Percentiles rank a stretch among this genome's conserved stretches.
Conservation (phyloP, 2,888 invertebrate species). For the Xestia rhomboidea region DNA sequence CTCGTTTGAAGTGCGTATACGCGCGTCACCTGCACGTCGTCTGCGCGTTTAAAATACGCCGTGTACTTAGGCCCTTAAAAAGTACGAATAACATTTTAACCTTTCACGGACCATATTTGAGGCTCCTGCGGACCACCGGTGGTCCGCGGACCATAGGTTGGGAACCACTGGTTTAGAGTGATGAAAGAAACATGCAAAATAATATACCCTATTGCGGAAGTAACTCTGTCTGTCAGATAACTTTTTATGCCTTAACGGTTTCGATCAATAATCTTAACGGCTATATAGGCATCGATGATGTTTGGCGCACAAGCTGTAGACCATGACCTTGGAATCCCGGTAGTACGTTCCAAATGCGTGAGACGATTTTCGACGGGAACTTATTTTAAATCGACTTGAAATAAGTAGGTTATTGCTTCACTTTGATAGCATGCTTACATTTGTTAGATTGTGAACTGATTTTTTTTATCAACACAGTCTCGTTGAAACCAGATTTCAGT, state of each 20-base stretch:
- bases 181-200: too few relatives aligned
- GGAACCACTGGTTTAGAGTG: too few relatives aligned
- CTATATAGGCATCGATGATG: background rate
- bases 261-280: too few relatives aligned
- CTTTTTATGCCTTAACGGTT: background rate
- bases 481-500: constrained; percentile 33
- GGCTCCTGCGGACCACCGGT: too few relatives aligned
- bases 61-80: too few relatives aligned
- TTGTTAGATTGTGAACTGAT: constrained; percentile 18
- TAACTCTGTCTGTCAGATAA: background rate
- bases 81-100: too few relatives aligned
- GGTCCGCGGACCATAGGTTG: too few relatives aligned
- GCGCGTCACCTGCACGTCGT: too few relatives aligned
- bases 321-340: background rate
- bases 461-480: constrained; percentile 30
- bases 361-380: background rate
- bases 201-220: background rate
- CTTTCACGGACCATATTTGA: too few relatives aligned
- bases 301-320: background rate
- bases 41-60: too few relatives aligned
- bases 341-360: background rate
- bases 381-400: background rate
- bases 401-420: background rate
- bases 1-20: too few relatives aligned
- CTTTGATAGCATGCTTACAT: constrained; percentile 21